Evolutionary conservation across 1,140 invertebrate species (phyloP).

Genomic region (Aphelenchoides avenae): DNA sequence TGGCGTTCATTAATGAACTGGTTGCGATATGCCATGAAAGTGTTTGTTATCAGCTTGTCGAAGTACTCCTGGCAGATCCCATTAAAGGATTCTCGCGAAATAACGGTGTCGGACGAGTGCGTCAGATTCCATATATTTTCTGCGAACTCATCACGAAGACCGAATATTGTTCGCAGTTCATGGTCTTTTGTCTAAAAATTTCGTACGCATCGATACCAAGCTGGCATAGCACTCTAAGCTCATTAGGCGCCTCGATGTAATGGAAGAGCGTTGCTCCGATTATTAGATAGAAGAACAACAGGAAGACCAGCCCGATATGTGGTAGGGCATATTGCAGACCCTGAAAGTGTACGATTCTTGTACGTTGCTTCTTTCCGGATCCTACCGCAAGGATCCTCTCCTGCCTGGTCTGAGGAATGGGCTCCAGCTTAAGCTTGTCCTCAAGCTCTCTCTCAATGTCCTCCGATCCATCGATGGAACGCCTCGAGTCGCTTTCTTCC

Average conservation of each 20-base stretch:
- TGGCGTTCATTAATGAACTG: conserved; percentile 58
- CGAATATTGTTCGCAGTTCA: conserved; percentile 52
- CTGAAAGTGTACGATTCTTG: too few relatives aligned
- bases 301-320: conserved; percentile 54
- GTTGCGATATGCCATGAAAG: conserved; percentile 52
- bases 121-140: conserved; percentile 59
- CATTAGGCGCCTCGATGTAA: conserved; percentile 41
- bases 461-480: too few relatives aligned
- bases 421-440: too few relatives aligned
- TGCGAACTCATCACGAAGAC: conserved; percentile 49
- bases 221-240: conserved; percentile 17
- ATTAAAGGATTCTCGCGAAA: too few relatives aligned
- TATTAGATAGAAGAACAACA: conserved; percentile 51
- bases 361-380: too few relatives aligned
- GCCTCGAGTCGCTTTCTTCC: too few relatives aligned
- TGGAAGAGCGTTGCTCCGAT: conserved; percentile 56
- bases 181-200: conserved; percentile 47
- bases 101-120: conserved; percentile 50
- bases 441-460: too few relatives aligned
- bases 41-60: conserved; percentile 44
- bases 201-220: neutral
- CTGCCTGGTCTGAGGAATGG: too few relatives aligned
- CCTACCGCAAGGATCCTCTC: too few relatives aligned
- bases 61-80: conserved; percentile 55
- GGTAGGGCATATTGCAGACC: too few relatives aligned